These are phyloP conservation scores for Xenops minutus DNA, from an alignment of 2,797 vertebrate species.

Conservation along the genomic window DNA sequence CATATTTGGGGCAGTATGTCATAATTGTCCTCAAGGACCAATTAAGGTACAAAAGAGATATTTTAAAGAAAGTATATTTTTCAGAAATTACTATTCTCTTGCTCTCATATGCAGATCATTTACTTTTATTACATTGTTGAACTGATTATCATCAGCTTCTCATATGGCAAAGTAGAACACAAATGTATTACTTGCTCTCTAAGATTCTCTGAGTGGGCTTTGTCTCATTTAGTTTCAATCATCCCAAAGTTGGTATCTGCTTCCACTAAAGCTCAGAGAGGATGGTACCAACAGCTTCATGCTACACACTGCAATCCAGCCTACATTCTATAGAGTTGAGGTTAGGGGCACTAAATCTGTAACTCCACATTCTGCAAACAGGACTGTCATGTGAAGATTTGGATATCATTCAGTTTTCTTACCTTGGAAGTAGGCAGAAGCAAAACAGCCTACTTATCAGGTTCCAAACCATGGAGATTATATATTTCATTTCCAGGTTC, in stretches of 20 bases:
- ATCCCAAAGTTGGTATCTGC: background rate
- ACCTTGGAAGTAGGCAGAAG: background rate
- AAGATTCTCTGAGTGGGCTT: background rate
- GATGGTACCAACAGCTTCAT: background rate
- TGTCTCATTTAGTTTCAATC: background rate
- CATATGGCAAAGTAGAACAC: conserved; percentile 9
- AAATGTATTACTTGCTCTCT: background rate
- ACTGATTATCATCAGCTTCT: conserved; percentile 14
- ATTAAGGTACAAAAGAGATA: background rate
- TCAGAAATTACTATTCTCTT: background rate
- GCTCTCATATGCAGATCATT: background rate
- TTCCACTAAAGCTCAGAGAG: background rate
- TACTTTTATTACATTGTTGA: background rate
- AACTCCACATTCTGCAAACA: background rate
- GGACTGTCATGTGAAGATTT: background rate
- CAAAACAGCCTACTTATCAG: background rate
- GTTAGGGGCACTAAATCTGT: background rate
- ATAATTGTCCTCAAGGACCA: background rate
- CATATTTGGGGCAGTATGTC: background rate
- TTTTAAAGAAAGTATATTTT: background rate
- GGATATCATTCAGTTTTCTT: conserved; percentile 25
- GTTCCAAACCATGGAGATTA: background rate
- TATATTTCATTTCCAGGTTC: conserved; percentile 21
- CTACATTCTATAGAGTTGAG: background rate
- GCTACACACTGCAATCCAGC: background rate